Evolutionary conservation across 2,888 invertebrate genomes (phyloP).

Genomic region (Eustalomyia histrio): DNA sequence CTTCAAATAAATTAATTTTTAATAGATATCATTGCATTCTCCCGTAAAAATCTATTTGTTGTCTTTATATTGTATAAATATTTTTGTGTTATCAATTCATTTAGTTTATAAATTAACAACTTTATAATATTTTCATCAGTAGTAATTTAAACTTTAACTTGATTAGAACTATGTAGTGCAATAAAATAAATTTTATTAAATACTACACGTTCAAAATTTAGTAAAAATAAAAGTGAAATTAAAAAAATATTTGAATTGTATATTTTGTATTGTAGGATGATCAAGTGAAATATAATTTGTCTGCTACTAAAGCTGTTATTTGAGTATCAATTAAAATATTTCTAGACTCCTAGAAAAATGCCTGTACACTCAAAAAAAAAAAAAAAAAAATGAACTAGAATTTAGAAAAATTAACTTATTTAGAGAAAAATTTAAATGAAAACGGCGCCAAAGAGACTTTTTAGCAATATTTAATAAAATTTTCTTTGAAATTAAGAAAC

Average conservation of each 20-base stretch:
- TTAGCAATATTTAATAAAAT: too few relatives aligned
- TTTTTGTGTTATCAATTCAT: constrained; percentile 43
- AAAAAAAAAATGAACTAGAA: too few relatives aligned
- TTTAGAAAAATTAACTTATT: too few relatives aligned
- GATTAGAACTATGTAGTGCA: constrained; percentile 48
- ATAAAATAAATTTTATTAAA: background rate
- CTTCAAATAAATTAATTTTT: background rate
- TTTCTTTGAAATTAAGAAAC: too few relatives aligned
- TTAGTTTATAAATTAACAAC: constrained; percentile 52
- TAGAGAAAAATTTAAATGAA: too few relatives aligned
- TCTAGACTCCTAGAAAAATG: too few relatives aligned
- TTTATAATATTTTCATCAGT: constrained; percentile 41
- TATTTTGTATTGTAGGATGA: too few relatives aligned
- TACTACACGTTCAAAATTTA: background rate
- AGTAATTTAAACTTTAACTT: constrained; percentile 60
- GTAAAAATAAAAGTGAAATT: background rate
- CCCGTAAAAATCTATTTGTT: constrained; percentile 5
- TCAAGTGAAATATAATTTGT: too few relatives aligned
- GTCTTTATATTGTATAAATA: background rate
- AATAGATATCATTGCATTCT: background rate
- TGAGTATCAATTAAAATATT: too few relatives aligned
- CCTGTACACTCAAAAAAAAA: too few relatives aligned
- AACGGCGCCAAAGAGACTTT: too few relatives aligned
- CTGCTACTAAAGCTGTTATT: too few relatives aligned
- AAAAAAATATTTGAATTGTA: background rate